Evolutionary conservation across 2,113 vertebrate species (phyloP).

Genomic region (Merops nubicus): DNA sequence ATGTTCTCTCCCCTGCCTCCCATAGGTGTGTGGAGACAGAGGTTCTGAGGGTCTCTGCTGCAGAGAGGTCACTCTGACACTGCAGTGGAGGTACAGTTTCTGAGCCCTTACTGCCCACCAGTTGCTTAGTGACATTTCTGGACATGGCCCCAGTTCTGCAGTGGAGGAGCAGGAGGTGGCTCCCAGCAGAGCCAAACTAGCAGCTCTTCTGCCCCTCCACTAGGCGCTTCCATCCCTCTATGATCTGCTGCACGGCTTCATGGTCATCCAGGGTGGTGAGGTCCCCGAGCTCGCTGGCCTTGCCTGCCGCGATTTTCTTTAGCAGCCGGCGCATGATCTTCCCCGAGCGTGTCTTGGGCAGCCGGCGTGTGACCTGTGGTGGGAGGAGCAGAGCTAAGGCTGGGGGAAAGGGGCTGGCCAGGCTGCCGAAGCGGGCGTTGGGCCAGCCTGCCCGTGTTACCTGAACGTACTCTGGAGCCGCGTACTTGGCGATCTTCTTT

Average conservation of each 20-base stretch:
- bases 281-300: constrained; percentile 75
- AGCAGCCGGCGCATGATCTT: constrained; percentile 84
- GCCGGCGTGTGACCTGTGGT: constrained; percentile 54
- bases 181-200: background rate
- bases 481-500: constrained; percentile 79
- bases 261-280: constrained; percentile 81
- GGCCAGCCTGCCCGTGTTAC: constrained; percentile 35
- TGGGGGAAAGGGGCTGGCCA: background rate
- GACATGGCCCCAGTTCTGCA: background rate
- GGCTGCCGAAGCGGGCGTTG: background rate
- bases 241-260: constrained; percentile 73
- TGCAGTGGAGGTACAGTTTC: fast-evolving
- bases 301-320: constrained; percentile 78
- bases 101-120: background rate
- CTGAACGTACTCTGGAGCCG: constrained; percentile 79
- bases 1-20: background rate
- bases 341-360: constrained; percentile 83
- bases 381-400: background rate
- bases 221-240: constrained; percentile 61
- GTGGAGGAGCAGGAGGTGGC: background rate
- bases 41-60: background rate
- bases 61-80: background rate
- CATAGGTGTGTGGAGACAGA: background rate
- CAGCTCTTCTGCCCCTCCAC: background rate
- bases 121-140: background rate